Conservation (phyloP, 2,888 invertebrate species). For the Crepidodera aurea region DNA sequence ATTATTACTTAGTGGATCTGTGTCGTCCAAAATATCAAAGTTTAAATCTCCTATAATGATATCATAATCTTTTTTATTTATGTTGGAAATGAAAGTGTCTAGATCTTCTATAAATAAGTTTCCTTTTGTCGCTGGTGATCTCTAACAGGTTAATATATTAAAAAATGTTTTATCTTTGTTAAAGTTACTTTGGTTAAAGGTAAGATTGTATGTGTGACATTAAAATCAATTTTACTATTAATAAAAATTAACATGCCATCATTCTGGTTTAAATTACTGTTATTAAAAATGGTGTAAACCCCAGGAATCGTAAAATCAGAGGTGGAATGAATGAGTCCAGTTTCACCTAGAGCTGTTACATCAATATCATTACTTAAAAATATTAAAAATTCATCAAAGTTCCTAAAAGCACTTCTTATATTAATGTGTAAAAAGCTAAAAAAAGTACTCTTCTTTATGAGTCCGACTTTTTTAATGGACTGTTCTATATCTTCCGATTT, state of each 20-base stretch:
- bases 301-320: neutral
- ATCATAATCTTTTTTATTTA: neutral
- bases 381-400: conserved; percentile 13
- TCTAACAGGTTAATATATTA: conserved; percentile 8
- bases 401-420: conserved; percentile 9
- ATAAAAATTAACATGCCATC: conserved; percentile 11
- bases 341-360: conserved; percentile 10
- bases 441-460: neutral
- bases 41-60: neutral
- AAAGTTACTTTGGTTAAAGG: conserved; percentile 9
- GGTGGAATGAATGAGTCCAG: neutral
- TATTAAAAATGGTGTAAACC: conserved; percentile 1
- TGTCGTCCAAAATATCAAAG: neutral
- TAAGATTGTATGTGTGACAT: neutral
- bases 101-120: neutral
- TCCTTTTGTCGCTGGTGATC: neutral
- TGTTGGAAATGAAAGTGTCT: neutral
- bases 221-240: conserved; percentile 3
- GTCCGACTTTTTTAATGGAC: neutral
- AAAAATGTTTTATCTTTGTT: conserved; percentile 9
- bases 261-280: neutral
- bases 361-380: conserved; percentile 6
- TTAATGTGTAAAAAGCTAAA: conserved; percentile 12
- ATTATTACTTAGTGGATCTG: too few relatives aligned
- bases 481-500: conserved; percentile 3